Percentiles rank a stretch among this genome's conserved stretches.
Evolutionary conservation across 2,797 vertebrate species (phyloP).

Genomic region (Pampus argenteus): DNA sequence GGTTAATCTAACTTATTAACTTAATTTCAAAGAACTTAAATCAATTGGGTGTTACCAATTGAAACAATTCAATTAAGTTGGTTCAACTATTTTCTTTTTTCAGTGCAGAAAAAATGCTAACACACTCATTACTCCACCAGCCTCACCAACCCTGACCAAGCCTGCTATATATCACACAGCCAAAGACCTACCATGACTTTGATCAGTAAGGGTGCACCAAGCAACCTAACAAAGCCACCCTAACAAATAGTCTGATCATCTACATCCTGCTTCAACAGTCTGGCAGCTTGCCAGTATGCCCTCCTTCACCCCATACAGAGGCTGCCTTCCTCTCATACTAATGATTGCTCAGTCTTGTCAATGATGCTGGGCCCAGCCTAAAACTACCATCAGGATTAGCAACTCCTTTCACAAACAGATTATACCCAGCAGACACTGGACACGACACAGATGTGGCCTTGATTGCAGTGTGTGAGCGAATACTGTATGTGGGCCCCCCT

Average conservation of each 20-base stretch:
- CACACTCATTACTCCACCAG: constrained; percentile 3
- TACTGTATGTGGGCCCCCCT: constrained; percentile 1
- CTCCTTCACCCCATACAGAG: constrained; percentile 27
- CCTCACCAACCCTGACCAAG: neutral
- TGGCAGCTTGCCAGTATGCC: constrained; percentile 26
- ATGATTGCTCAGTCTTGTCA: constrained; percentile 23
- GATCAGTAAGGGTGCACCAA: neutral
- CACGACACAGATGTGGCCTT: constrained; percentile 38
- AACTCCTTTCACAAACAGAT: constrained; percentile 28
- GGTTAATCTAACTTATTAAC: constrained; percentile 17
- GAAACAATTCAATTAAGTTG: constrained; percentile 15
- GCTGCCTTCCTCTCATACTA: constrained; percentile 43
- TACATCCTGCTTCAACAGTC: constrained; percentile 7
- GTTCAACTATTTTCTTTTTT: constrained; percentile 29
- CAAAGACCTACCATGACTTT: constrained; percentile 6
- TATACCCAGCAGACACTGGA: constrained; percentile 19
- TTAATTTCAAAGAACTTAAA: constrained; percentile 14
- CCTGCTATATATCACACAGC: constrained; percentile 9
- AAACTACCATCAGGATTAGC: constrained; percentile 40
- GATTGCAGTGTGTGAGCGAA: neutral
- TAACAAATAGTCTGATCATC: constrained; percentile 4
- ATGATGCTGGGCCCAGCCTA: constrained; percentile 9
- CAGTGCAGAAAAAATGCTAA: constrained; percentile 22
- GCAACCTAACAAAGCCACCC: constrained; percentile 9
- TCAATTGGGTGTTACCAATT: constrained; percentile 26